Percentiles rank a stretch among this genome's conserved stretches.
Evolutionary conservation across 2,113 vertebrate species (phyloP).

Genomic region (Carollia perspicillata): DNA sequence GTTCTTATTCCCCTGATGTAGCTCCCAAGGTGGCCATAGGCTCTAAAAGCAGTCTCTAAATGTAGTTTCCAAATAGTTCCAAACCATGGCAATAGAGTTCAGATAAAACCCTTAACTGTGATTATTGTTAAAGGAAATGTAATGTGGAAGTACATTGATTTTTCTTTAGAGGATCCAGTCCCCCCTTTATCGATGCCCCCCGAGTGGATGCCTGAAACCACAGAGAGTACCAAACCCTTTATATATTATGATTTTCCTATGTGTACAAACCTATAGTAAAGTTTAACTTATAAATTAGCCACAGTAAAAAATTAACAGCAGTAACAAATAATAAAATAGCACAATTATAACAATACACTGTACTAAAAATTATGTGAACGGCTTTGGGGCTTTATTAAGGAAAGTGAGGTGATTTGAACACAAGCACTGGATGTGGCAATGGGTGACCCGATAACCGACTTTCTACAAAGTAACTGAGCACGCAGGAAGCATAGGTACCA

Average conservation of each 20-base stretch:
- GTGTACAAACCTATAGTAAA: no score
- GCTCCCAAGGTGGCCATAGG: neutral
- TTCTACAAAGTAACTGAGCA: neutral
- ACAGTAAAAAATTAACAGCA: neutral
- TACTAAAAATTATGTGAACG: neutral
- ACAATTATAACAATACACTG: neutral
- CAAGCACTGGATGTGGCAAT: neutral
- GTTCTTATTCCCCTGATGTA: neutral
- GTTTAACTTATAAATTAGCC: neutral
- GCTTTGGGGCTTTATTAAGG: neutral
- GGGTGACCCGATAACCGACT: no score
- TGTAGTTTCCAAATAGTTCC: neutral
- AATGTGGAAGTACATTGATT: neutral
- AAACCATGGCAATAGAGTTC: fast-evolving
- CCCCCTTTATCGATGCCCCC: neutral
- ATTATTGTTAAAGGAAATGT: slow-evolving; percentile 17
- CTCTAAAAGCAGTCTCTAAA: neutral
- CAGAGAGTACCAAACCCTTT: neutral
- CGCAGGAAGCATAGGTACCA: neutral
- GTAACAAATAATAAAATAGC: neutral
- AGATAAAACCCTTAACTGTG: neutral
- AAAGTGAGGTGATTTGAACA: neutral
- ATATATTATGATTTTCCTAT: neutral
- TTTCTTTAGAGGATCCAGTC: neutral
- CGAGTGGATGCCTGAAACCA: neutral